Evolutionary conservation across 2,888 invertebrate species (phyloP), one percentile per base, ranked within the genome.

Genomic region (Coenonympha glycerion): DNA sequence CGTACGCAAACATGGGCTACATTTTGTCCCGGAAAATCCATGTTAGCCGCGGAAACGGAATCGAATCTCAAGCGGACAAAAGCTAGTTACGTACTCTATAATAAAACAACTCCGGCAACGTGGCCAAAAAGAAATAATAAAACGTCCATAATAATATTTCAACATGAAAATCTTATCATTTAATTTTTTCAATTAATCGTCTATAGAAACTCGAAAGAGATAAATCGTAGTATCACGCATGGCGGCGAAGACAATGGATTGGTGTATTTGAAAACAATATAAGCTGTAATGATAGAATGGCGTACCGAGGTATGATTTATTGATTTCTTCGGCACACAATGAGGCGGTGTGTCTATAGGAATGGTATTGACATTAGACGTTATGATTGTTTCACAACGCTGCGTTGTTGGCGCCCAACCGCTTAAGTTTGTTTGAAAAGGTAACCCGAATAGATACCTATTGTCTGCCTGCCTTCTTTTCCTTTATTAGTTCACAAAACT

Each of bases 221-320:
- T 51, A 51, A 50, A 45, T 37, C 34, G 44, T 44, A 41, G 40
- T 54, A 52, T 50, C 55, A 52, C 49, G 54, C 52, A 54, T 44
- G 52, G 59, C 49, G 56, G 46, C 50, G 56, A 55, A 63, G 65
- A 66, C 62, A 63, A 64, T 64, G 58, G 68, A 65, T 55, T 64
- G 50, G 53, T 58, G 57, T 63, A 73, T 69, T 72, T 70, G 65
- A 73, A 74, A 75, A 76, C 71, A 73, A 73, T 73, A 68, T 67
- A 60, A 68, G 61, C 61, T 47, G 28, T 58, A 55, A 46, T 57
- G 57, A 53, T 52, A 47, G 31, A 48, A 53, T 51, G 49, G 41
- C 59, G 64, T 52, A 63, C 60, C 63, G 56, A 48, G 55, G 52
- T 45, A 68, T 73, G 72, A 78, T 73, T 66, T 71, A 71, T 72